Conservation (phyloP, 2,113 vertebrate species). For the Poecile atricapillus region DNA sequence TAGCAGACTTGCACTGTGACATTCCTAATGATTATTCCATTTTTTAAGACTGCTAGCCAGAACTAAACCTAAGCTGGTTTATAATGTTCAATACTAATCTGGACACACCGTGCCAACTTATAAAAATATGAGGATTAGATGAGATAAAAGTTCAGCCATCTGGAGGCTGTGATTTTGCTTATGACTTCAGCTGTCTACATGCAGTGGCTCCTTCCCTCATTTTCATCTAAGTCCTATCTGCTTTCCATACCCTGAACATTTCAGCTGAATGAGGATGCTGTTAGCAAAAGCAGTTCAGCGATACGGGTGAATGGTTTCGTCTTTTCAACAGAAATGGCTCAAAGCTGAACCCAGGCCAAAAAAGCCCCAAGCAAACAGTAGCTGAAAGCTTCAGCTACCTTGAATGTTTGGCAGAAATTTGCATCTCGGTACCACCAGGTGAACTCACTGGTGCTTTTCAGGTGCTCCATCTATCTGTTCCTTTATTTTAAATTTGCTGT, state of each 20-base stretch:
- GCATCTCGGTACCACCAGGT: neutral
- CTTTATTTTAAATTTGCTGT: neutral
- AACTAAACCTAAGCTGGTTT: slow-evolving; percentile 29
- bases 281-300: neutral
- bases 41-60: slow-evolving; percentile 20
- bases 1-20: neutral
- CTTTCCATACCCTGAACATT: neutral
- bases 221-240: neutral
- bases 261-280: neutral
- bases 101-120: slow-evolving; percentile 13
- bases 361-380: neutral
- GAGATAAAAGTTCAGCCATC: slow-evolving; percentile 52
- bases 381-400: neutral
- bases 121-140: slow-evolving; percentile 51
- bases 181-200: slow-evolving; percentile 27
- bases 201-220: slow-evolving; percentile 3
- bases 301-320: neutral
- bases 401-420: neutral
- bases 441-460: neutral
- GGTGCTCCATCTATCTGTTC: neutral
- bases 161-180: slow-evolving; percentile 46
- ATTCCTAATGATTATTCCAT: neutral
- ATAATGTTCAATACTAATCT: slow-evolving; percentile 25
- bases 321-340: neutral
- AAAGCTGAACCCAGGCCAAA: neutral